Conservation (phyloP, 1,140 invertebrate species). For the Ruditapes philippinarum region DNA sequence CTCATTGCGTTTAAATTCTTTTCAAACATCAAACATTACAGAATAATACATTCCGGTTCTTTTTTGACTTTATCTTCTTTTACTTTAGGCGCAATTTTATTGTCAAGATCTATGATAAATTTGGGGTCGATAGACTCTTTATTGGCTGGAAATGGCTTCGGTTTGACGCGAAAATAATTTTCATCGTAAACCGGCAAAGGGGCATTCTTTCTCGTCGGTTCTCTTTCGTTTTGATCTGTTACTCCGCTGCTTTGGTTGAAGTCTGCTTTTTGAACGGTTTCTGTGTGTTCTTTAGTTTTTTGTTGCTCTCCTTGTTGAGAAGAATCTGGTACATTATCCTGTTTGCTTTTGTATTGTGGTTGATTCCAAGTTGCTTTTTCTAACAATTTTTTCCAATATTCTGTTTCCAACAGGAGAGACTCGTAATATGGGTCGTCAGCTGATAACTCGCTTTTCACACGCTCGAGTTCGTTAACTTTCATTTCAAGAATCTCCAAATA, state of each 20-base stretch:
- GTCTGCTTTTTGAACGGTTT: not conserved
- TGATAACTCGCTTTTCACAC: not conserved
- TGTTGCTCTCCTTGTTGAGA: not conserved
- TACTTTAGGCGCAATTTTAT: too few species aligned
- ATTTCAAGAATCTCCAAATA: not conserved
- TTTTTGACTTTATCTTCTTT: too few species aligned
- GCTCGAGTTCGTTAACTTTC: not conserved
- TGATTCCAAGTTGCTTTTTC: not conserved
- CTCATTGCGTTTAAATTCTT: too few species aligned
- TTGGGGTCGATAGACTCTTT: not conserved
- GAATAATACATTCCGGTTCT: too few species aligned
- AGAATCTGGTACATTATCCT: not conserved
- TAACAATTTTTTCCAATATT: not conserved
- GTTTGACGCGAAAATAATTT: not conserved
- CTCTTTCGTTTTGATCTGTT: not conserved
- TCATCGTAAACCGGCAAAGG: not conserved
- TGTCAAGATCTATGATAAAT: not conserved
- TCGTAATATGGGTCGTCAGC: not conserved
- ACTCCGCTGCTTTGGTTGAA: not conserved
- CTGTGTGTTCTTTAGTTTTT: not conserved
- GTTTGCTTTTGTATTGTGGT: not conserved
- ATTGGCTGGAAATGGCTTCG: not conserved
- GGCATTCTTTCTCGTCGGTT: too few species aligned
- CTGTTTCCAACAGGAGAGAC: not conserved
- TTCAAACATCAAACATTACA: too few species aligned